Evolutionary conservation across 2,888 invertebrate genomes (phyloP).

Genomic region (Mythimna loreyi): DNA sequence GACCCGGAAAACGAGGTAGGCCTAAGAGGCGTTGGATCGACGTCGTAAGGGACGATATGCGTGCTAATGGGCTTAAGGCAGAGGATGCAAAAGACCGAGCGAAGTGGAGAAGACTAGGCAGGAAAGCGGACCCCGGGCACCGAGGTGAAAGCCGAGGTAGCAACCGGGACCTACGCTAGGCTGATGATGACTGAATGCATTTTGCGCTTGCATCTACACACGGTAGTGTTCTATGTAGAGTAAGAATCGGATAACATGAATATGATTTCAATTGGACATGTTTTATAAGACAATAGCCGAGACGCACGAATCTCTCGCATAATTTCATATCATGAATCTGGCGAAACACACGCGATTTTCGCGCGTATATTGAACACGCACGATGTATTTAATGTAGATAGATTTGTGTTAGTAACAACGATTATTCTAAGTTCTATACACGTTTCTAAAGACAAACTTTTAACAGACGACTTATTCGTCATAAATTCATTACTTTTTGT

Average conservation of each 20-base stretch:
- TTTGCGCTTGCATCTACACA: neutral
- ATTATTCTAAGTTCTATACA: neutral
- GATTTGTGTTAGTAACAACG: slow-evolving; percentile 4
- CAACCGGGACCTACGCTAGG: too few species aligned
- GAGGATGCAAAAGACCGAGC: too few species aligned
- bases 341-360: slow-evolving; percentile 36
- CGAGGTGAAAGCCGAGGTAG: too few species aligned
- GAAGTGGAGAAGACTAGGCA: too few species aligned
- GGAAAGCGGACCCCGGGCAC: too few species aligned
- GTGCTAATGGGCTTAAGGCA: too few species aligned
- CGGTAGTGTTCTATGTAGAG: slow-evolving; percentile 24
- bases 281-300: slow-evolving; percentile 29
- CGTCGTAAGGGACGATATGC: too few species aligned
- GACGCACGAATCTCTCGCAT: slow-evolving; percentile 38
- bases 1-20: too few species aligned
- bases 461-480: neutral
- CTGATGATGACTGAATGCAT: too few species aligned
- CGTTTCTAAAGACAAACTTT: neutral
- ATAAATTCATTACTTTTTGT: neutral
- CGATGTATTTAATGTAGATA: slow-evolving; percentile 3
- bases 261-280: slow-evolving; percentile 16
- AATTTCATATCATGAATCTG: slow-evolving; percentile 17
- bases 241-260: slow-evolving; percentile 26
- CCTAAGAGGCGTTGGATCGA: too few species aligned
- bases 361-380: slow-evolving; percentile 8